These are phyloP conservation scores for Ciona savignyi DNA, from an alignment of 23 tunicate genomes.

Conservation along the genomic window DNA sequence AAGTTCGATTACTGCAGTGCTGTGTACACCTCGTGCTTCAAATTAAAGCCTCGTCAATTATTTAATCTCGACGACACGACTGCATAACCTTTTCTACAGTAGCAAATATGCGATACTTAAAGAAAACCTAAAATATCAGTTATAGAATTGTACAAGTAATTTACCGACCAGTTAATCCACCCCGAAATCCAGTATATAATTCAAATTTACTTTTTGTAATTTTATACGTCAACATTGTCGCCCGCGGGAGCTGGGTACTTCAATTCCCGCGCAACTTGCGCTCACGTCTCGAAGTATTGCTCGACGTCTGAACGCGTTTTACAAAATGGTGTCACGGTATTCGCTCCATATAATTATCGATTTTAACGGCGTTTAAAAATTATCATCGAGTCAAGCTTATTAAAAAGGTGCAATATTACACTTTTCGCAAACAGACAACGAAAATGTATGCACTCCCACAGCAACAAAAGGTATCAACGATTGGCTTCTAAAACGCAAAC, in stretches of 20 bases:
- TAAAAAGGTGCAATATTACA: not conserved
- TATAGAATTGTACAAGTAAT: not conserved
- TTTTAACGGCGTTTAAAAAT: constrained; percentile 11
- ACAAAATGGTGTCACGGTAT: constrained; percentile 6
- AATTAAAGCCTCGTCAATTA: not conserved
- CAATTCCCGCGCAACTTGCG: not conserved
- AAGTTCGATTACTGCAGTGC: not conserved
- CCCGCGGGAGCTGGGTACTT: not conserved
- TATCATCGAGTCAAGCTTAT: not conserved
- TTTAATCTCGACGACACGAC: too few relatives aligned
- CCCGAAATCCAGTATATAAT: too few relatives aligned
- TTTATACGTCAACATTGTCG: not conserved
- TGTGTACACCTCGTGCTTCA: too few relatives aligned
- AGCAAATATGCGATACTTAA: not conserved
- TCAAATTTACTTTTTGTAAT: too few relatives aligned
- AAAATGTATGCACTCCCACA: not conserved
- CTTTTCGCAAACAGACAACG: not conserved
- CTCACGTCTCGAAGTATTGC: not conserved
- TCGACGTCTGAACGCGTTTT: not conserved
- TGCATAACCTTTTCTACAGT: too few relatives aligned
- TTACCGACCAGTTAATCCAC: too few relatives aligned
- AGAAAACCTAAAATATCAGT: too few relatives aligned
- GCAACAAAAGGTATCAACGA: not conserved
- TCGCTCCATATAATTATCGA: constrained; percentile 3
- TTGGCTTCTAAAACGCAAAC: not conserved